These are phyloP conservation scores for Chionodraco myersi DNA, from an alignment of 2,113 vertebrate genomes.

Conservation along the genomic window DNA sequence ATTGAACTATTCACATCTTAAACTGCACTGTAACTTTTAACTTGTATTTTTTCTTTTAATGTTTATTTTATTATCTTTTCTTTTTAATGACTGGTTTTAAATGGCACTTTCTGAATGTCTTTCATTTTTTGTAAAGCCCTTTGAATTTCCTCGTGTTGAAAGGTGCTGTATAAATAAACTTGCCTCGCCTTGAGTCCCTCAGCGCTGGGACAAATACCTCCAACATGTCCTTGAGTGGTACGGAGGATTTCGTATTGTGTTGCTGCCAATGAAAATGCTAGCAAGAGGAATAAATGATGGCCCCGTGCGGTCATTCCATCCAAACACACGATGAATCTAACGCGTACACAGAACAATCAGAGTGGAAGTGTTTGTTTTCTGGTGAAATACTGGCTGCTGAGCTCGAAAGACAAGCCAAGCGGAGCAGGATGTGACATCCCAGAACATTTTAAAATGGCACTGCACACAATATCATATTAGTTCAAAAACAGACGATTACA, in stretches of 20 bases:
- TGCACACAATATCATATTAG: neutral
- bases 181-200: neutral
- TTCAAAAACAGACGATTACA: neutral
- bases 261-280: conserved; percentile 40
- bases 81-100: too few relatives aligned
- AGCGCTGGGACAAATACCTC: conserved; percentile 17
- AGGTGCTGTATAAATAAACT: too few relatives aligned
- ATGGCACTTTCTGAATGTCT: too few relatives aligned
- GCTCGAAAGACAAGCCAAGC: neutral
- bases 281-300: conserved; percentile 4
- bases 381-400: conserved; percentile 25
- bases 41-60: too few relatives aligned
- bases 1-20: too few relatives aligned
- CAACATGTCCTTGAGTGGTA: conserved; percentile 1
- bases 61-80: too few relatives aligned
- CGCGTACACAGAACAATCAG: conserved; percentile 33
- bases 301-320: neutral
- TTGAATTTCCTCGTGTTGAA: too few relatives aligned
- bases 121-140: too few relatives aligned
- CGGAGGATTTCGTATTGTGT: conserved; percentile 29
- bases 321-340: neutral
- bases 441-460: neutral
- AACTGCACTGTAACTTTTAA: too few relatives aligned
- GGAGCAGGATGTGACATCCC: conserved; percentile 10
- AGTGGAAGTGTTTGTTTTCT: conserved; percentile 53